phyloP scores from a whole-genome alignment of 1,140 invertebrate genomes.

The Odontomachus brunneus region DNA sequence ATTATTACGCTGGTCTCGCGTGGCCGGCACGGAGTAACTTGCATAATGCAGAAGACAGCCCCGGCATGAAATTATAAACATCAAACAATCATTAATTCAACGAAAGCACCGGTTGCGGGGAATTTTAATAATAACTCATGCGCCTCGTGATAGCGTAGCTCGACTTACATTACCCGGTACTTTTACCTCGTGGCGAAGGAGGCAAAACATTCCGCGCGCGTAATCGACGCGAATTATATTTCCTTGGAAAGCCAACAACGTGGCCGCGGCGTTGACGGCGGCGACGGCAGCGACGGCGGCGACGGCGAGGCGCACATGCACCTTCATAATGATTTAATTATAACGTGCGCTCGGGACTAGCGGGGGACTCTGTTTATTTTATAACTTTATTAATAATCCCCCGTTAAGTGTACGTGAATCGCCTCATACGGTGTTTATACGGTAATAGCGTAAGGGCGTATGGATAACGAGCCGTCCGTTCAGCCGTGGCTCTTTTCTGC shows the following conservation, averaged over 20 bases:
- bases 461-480: constrained; percentile 42
- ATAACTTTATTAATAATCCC: constrained; percentile 58
- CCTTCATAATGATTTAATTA: constrained; percentile 57
- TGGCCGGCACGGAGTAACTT: constrained; percentile 32
- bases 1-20: constrained; percentile 47
- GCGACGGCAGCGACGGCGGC: too few relatives aligned
- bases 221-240: constrained; percentile 47
- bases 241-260: constrained; percentile 23
- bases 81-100: constrained; percentile 59
- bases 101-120: constrained; percentile 61
- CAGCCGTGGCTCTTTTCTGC: neutral
- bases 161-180: constrained; percentile 32
- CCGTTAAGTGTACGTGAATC: constrained; percentile 10
- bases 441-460: constrained; percentile 35
- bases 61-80: constrained; percentile 64
- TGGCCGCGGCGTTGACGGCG: too few relatives aligned
- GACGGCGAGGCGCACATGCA: neutral
- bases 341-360: constrained; percentile 13
- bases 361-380: constrained; percentile 46
- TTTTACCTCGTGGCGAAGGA: constrained; percentile 7
- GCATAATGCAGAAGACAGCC: constrained; percentile 43
- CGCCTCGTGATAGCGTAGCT: constrained; percentile 12
- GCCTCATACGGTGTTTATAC: neutral
- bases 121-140: constrained; percentile 64
- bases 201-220: constrained; percentile 34